These are phyloP conservation scores for Microplitis demolitor DNA, from an alignment of 1,140 invertebrate species.

Conservation along the genomic window DNA sequence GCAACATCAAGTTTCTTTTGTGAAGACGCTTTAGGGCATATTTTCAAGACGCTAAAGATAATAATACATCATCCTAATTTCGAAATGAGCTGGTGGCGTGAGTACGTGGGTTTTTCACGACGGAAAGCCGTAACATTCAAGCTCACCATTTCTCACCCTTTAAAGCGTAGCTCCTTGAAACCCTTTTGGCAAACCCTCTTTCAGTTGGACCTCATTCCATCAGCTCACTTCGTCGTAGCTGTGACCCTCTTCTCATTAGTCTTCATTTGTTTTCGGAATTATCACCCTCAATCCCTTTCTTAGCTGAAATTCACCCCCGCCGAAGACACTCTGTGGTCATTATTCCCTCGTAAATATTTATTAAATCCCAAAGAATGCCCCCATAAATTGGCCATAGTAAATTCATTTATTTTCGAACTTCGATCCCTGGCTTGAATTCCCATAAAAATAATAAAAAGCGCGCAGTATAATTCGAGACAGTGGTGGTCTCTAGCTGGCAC, in stretches of 20 bases:
- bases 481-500: constrained; percentile 38
- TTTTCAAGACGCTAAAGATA: not conserved
- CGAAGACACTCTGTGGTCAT: not conserved
- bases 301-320: not conserved
- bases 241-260: constrained; percentile 60
- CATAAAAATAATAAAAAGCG: not conserved
- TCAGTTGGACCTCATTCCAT: constrained; percentile 26
- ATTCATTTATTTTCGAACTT: too few species aligned
- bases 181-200: constrained; percentile 46
- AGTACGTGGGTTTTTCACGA: not conserved
- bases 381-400: too few species aligned
- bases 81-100: not conserved
- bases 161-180: constrained; percentile 55
- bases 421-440: too few species aligned
- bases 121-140: constrained; percentile 54
- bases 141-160: constrained; percentile 60
- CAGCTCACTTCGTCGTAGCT: constrained; percentile 39
- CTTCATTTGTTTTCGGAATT: constrained; percentile 64
- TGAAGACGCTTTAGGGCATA: too few species aligned
- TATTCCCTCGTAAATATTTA: not conserved
- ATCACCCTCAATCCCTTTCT: constrained; percentile 46
- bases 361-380: not conserved
- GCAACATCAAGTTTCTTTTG: too few species aligned
- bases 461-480: not conserved
- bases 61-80: constrained; percentile 51